These are phyloP conservation scores for Tursiops truncatus DNA, from an alignment of 2,113 vertebrate genomes.

Conservation along the genomic window DNA sequence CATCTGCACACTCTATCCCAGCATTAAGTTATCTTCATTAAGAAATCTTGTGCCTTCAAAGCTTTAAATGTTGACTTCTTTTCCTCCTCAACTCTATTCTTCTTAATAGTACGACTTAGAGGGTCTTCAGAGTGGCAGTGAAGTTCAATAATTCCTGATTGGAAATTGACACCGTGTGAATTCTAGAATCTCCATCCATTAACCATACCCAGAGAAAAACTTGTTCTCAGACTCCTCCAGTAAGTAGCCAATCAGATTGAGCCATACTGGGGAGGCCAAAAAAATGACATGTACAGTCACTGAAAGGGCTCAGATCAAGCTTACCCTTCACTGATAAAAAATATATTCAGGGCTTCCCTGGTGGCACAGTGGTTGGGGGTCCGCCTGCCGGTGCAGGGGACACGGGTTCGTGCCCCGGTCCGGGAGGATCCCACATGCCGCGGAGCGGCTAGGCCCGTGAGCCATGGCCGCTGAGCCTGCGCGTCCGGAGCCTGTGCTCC, in stretches of 20 bases:
- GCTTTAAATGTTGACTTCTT: background rate
- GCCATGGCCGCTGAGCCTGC: too few relatives aligned
- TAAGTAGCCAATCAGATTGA: background rate
- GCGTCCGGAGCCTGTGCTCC: too few relatives aligned
- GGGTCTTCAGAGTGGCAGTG: background rate
- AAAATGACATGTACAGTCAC: background rate
- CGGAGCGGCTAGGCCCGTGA: too few relatives aligned
- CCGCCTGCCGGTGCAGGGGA: too few relatives aligned
- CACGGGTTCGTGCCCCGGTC: too few relatives aligned
- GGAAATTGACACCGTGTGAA: background rate
- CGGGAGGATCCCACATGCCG: too few relatives aligned
- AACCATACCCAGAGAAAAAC: background rate
- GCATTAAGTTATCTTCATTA: background rate
- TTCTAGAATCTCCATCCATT: background rate
- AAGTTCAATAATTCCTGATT: background rate
- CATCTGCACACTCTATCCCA: background rate
- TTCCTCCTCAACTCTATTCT: background rate
- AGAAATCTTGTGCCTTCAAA: background rate
- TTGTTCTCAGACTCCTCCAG: background rate
- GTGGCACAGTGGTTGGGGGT: too few relatives aligned
- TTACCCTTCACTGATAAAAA: background rate
- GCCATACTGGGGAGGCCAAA: background rate
- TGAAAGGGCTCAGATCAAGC: background rate
- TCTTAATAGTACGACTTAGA: background rate
- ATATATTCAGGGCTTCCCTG: background rate